These are phyloP conservation scores for Emmelina monodactyla DNA, from an alignment of 2,888 invertebrate genomes.

Conservation along the genomic window DNA sequence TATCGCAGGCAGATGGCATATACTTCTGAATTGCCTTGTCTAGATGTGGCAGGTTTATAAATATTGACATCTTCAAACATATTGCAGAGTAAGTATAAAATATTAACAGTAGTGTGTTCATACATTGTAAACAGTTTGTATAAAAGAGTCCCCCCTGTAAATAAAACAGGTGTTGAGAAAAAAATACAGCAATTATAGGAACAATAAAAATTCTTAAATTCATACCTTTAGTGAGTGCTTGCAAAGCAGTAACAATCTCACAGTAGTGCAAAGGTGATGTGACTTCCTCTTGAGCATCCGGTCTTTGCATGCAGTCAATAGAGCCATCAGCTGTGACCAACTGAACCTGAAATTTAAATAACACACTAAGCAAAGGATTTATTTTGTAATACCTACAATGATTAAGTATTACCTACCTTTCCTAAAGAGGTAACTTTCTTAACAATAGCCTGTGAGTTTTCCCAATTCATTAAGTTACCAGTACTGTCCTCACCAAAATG, in stretches of 20 bases:
- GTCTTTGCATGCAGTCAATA: constrained; percentile 84
- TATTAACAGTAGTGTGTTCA: constrained; percentile 79
- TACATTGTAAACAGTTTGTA: constrained; percentile 92
- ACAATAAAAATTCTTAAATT: constrained; percentile 1
- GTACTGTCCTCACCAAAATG: constrained; percentile 85
- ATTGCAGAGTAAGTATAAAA: constrained; percentile 81
- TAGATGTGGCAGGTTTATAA: constrained; percentile 92
- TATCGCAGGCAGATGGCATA: constrained; percentile 80
- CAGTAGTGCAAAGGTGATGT: constrained; percentile 84
- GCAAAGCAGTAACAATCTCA: constrained; percentile 81
- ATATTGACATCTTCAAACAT: constrained; percentile 76
- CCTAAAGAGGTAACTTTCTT: constrained; percentile 51
- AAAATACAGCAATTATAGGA: constrained; percentile 3
- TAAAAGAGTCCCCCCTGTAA: constrained; percentile 77
- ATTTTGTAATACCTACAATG: too few relatives aligned
- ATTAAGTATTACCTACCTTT: constrained; percentile 33
- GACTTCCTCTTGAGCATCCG: constrained; percentile 84
- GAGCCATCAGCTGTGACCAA: constrained; percentile 94
- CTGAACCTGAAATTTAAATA: constrained; percentile 48
- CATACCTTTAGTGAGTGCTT: constrained; percentile 68
- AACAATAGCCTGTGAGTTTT: constrained; percentile 73
- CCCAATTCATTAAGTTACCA: constrained; percentile 79
- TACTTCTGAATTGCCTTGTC: constrained; percentile 93
- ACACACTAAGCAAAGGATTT: too few relatives aligned
- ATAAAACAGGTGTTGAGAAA: constrained; percentile 5